phyloP scores from a whole-genome alignment of 2,888 invertebrate genomes.

The Agrotis ipsilon region DNA sequence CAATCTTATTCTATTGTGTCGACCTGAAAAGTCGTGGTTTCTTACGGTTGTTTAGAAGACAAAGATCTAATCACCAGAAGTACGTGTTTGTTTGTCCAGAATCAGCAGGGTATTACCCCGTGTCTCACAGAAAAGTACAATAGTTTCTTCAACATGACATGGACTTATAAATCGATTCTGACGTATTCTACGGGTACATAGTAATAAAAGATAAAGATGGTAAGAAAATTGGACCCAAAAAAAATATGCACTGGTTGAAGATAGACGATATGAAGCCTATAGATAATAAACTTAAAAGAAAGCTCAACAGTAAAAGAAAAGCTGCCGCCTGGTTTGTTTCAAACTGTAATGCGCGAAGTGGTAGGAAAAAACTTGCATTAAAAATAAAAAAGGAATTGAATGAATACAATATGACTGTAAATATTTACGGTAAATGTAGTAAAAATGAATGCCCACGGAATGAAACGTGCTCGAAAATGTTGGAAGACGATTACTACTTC shows the following conservation, averaged over 20 bases:
- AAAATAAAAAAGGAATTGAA: conserved; percentile 66
- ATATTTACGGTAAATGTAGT: conserved; percentile 77
- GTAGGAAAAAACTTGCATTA: conserved; percentile 66
- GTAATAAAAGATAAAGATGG: conserved; percentile 67
- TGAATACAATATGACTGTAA: conserved; percentile 68
- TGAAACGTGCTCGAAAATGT: conserved; percentile 63
- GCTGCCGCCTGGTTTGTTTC: conserved; percentile 82
- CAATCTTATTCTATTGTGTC: conserved; percentile 36
- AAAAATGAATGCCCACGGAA: conserved; percentile 16
- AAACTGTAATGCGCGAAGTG: conserved; percentile 70
- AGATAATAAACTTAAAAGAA: conserved; percentile 65
- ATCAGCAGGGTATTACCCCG: conserved; percentile 72
- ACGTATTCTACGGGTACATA: conserved; percentile 73
- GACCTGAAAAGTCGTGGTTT: background rate
- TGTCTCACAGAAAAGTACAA: conserved; percentile 68
- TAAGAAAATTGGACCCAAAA: conserved; percentile 70
- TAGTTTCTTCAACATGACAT: conserved; percentile 78
- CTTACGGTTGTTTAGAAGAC: conserved; percentile 18
- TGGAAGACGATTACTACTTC: conserved; percentile 77
- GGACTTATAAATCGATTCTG: conserved; percentile 77
- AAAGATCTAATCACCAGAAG: conserved; percentile 35
- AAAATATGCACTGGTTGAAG: conserved; percentile 72
- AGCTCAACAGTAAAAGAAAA: conserved; percentile 70
- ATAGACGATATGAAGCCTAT: conserved; percentile 70
- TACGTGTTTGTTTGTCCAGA: conserved; percentile 68